These are phyloP conservation scores for Rhinella marina DNA, from an alignment of 2,797 vertebrate species.

Conservation along the genomic window DNA sequence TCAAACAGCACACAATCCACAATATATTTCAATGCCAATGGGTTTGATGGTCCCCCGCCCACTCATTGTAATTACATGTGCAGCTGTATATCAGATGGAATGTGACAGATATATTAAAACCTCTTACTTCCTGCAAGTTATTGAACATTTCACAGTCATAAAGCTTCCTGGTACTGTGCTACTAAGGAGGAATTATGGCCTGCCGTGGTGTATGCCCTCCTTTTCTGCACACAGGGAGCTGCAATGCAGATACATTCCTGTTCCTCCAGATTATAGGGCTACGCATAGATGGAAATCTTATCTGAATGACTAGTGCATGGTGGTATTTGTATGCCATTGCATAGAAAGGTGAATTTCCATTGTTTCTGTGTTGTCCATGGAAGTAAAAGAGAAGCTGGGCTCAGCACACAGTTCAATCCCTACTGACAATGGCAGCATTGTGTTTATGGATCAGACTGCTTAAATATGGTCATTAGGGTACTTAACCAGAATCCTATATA, in stretches of 20 bases:
- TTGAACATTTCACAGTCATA: not conserved
- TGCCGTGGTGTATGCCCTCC: not conserved
- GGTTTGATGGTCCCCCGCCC: not conserved
- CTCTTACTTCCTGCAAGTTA: not conserved
- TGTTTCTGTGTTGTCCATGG: conserved; percentile 31
- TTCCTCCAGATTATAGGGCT: not conserved
- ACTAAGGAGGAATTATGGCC: not conserved
- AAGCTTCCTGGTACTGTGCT: conserved; percentile 14
- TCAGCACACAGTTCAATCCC: conserved; percentile 32
- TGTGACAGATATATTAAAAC: conserved; percentile 9
- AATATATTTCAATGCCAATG: not conserved
- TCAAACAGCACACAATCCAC: not conserved
- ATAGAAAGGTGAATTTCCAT: not conserved
- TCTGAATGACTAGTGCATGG: not conserved
- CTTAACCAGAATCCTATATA: conserved; percentile 50
- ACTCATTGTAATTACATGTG: not conserved
- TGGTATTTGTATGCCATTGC: not conserved
- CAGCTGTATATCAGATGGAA: not conserved
- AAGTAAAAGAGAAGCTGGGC: conserved; percentile 33
- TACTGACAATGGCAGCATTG: conserved; percentile 54
- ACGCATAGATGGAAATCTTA: not conserved
- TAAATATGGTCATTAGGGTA: conserved; percentile 43
- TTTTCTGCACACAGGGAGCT: conserved; percentile 13
- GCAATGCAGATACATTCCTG: conserved; percentile 13
- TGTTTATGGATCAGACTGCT: conserved; percentile 52